Evolutionary conservation across 2,888 invertebrate species (phyloP).

Genomic region (Cheilosia impressa): DNA sequence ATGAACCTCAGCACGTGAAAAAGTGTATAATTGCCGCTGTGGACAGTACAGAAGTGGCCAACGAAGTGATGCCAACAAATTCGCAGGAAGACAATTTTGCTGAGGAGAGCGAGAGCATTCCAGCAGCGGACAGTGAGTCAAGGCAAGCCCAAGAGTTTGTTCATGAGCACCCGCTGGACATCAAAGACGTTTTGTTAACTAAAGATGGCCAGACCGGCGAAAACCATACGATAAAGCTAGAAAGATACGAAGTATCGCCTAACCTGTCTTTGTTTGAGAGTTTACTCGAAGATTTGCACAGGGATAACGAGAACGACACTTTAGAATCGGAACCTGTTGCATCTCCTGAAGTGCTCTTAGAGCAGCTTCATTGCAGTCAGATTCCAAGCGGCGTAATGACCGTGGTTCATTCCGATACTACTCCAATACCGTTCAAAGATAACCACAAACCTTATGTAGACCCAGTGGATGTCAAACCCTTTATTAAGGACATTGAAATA

Average conservation of each 20-base stretch:
- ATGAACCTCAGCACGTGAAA: slow-evolving; percentile 61
- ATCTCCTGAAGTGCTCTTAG: slow-evolving; percentile 24
- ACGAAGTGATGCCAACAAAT: slow-evolving; percentile 36
- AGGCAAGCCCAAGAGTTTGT: slow-evolving; percentile 41
- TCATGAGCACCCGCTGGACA: slow-evolving; percentile 57
- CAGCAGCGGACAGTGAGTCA: background rate
- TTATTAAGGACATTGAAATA: slow-evolving; percentile 11
- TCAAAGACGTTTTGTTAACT: slow-evolving; percentile 32
- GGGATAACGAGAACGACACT: slow-evolving; percentile 4
- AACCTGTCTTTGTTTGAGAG: background rate
- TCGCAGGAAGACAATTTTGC: slow-evolving; percentile 10
- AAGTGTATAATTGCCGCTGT: slow-evolving; percentile 77
- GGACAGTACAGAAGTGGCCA: slow-evolving; percentile 60
- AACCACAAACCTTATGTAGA: slow-evolving; percentile 28
- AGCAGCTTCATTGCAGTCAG: slow-evolving; percentile 9
- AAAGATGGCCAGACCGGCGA: background rate
- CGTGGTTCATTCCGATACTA: slow-evolving; percentile 28
- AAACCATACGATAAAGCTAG: background rate
- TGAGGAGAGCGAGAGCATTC: background rate
- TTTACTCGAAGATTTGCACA: slow-evolving; percentile 9
- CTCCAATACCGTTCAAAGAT: background rate
- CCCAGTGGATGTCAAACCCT: slow-evolving; percentile 27
- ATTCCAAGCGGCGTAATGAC: slow-evolving; percentile 38
- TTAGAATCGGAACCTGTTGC: background rate
- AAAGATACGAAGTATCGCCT: background rate